These are phyloP conservation scores for Lithobius niger DNA, from an alignment of 1,140 invertebrate species.

Conservation along the genomic window DNA sequence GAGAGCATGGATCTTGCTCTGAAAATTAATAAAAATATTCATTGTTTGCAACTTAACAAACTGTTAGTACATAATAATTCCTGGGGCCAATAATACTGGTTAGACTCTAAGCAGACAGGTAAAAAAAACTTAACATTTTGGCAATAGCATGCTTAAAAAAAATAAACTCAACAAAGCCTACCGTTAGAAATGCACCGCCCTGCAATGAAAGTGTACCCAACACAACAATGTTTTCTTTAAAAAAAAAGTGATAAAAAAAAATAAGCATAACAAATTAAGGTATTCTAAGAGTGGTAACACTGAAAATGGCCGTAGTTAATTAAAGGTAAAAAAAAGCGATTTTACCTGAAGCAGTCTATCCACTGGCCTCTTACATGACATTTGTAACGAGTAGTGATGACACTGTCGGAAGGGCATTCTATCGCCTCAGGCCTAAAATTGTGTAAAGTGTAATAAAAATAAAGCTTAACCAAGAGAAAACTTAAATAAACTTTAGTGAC, in stretches of 20 bases:
- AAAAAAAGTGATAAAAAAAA: too few relatives aligned
- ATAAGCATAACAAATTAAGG: too few relatives aligned
- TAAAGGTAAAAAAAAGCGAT: too few relatives aligned
- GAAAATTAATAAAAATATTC: slow-evolving; percentile 21
- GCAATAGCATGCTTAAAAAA: not conserved
- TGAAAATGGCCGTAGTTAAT: too few relatives aligned
- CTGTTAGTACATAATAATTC: not conserved
- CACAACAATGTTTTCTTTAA: slow-evolving; percentile 38
- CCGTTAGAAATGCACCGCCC: slow-evolving; percentile 26
- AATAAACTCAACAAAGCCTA: not conserved
- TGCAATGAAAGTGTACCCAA: slow-evolving; percentile 38
- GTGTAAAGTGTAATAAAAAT: not conserved
- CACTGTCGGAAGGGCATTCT: slow-evolving; percentile 37
- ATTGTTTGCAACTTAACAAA: not conserved
- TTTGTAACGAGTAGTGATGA: slow-evolving; percentile 40
- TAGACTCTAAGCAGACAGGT: not conserved
- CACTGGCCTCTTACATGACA: slow-evolving; percentile 32
- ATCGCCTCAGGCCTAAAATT: slow-evolving; percentile 33
- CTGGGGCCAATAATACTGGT: not conserved
- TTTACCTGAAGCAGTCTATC: slow-evolving; percentile 9
- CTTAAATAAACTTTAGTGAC: too few relatives aligned
- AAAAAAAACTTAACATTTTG: too few relatives aligned
- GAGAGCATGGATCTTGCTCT: slow-evolving; percentile 43
- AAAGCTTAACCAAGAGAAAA: not conserved
- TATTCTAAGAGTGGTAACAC: too few relatives aligned